Evolutionary conservation across 2,113 vertebrate genomes (phyloP).

Genomic region (Zingel zingel): DNA sequence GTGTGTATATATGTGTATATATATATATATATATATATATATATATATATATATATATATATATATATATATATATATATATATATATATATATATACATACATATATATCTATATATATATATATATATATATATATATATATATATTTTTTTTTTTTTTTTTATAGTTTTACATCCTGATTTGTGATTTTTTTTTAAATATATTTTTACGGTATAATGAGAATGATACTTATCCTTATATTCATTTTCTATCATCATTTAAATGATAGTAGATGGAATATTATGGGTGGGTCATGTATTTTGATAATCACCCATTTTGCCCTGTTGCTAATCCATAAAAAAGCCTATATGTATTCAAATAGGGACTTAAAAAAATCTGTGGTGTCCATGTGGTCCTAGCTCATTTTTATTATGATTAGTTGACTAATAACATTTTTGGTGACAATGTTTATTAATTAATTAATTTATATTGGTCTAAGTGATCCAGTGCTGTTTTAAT

Average conservation of each 20-base stretch:
- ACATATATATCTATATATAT: no score
- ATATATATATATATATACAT: no score
- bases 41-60: no score
- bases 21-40: no score
- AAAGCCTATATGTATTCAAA: neutral
- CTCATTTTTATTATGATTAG: neutral
- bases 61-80: no score
- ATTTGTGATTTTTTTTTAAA: neutral
- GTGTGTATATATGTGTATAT: no score
- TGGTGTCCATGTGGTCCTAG: neutral
- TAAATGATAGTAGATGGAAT: neutral
- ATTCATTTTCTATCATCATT: neutral
- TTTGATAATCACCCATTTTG: neutral
- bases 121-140: no score
- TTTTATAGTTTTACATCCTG: neutral
- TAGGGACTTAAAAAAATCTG: neutral
- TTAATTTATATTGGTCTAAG: neutral
- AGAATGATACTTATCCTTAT: neutral
- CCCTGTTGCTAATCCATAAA: no score
- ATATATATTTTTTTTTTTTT: neutral
- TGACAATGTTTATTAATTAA: neutral
- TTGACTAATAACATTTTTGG: neutral
- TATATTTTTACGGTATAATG: neutral
- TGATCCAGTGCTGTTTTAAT: slow-evolving; percentile 5
- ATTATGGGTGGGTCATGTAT: neutral